phyloP scores from a whole-genome alignment of 2,113 vertebrate species.

The Dicentrarchus labrax region DNA sequence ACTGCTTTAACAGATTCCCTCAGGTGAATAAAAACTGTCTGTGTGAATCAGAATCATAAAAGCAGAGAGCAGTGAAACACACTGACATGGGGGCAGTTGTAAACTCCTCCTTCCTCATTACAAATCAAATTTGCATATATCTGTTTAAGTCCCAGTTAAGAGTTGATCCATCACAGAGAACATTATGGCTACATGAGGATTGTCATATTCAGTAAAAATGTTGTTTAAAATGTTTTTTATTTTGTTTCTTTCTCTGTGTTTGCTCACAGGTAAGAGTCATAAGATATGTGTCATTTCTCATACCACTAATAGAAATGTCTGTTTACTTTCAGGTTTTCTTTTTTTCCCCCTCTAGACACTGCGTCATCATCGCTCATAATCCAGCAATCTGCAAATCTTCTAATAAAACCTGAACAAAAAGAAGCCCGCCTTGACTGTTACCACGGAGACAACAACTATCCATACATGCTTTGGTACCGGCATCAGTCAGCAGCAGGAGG shows the following conservation, averaged over 20 bases:
- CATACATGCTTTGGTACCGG: constrained; percentile 60
- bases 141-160: neutral
- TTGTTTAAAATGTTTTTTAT: neutral
- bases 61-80: constrained; percentile 47
- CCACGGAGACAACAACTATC: constrained; percentile 55
- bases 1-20: neutral
- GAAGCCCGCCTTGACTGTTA: constrained; percentile 31
- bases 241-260: neutral
- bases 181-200: neutral
- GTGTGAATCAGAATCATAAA: neutral
- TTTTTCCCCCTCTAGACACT: constrained; percentile 24
- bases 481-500: constrained; percentile 30
- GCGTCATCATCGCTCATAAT: constrained; percentile 6
- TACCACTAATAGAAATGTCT: rapidly evolving
- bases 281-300: neutral
- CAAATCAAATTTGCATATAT: neutral
- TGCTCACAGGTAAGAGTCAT: constrained; percentile 52
- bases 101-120: constrained; percentile 46
- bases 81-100: neutral
- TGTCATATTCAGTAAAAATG: neutral
- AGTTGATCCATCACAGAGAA: neutral
- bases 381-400: constrained; percentile 31
- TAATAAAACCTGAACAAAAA: neutral
- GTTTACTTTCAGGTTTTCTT: neutral
- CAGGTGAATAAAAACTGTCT: neutral